Evolutionary conservation across 2,113 vertebrate genomes (phyloP).

Genomic region (Rhynchomys soricoides): DNA sequence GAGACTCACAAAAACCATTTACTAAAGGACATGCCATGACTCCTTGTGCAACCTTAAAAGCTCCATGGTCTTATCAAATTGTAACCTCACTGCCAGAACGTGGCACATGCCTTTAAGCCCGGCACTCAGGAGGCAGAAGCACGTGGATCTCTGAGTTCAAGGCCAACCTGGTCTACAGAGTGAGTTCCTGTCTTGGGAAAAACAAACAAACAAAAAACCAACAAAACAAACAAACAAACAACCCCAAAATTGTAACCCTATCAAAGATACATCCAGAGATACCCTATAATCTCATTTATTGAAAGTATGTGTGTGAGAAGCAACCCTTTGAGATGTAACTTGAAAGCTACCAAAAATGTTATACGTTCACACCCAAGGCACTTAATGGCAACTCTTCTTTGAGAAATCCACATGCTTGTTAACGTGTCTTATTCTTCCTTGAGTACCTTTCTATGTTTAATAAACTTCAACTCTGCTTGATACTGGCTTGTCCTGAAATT

Average conservation of each 20-base stretch:
- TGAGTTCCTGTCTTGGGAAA: background rate
- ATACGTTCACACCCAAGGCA: background rate
- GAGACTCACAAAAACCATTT: background rate
- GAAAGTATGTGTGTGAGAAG: background rate
- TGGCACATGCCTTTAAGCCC: background rate
- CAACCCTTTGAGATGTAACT: background rate
- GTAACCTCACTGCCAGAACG: background rate
- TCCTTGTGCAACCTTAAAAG: background rate
- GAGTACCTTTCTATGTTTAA: background rate
- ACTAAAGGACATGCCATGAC: background rate
- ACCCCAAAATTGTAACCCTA: background rate
- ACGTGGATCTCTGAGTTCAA: background rate
- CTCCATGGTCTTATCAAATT: background rate
- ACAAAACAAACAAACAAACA: background rate
- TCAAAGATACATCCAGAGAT: background rate
- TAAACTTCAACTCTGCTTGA: background rate
- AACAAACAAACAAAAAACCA: background rate
- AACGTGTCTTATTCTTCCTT: background rate
- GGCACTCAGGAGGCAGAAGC: background rate
- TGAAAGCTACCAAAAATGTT: background rate
- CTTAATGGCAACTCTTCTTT: background rate
- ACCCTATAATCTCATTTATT: background rate
- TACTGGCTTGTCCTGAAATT: background rate
- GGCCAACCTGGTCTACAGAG: background rate
- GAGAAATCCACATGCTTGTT: background rate